These are phyloP conservation scores for Agrotis segetum DNA, from an alignment of 2,888 invertebrate species.

Conservation along the genomic window DNA sequence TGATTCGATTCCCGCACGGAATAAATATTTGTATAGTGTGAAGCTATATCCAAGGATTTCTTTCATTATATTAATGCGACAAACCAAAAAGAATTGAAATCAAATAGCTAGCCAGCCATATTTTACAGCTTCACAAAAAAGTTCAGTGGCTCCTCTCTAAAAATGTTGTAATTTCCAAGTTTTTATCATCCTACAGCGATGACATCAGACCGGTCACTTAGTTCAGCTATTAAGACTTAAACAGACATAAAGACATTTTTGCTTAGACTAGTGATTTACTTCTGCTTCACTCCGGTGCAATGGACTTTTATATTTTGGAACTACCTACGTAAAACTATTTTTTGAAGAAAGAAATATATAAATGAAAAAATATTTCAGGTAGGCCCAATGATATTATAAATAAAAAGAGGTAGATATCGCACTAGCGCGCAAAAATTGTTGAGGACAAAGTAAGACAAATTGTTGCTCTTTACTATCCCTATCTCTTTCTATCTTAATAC, in stretches of 20 bases:
- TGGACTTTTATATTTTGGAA: not conserved
- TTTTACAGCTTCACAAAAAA: conserved; percentile 13
- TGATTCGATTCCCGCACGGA: too few species aligned
- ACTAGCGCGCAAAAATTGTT: too few species aligned
- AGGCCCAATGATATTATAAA: too few species aligned
- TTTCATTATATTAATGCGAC: not conserved
- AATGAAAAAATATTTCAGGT: too few species aligned
- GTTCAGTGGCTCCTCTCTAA: too few species aligned
- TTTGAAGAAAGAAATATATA: too few species aligned
- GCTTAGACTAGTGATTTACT: not conserved
- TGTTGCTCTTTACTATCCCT: too few species aligned
- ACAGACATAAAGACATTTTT: conserved; percentile 10
- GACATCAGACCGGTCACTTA: conserved; percentile 30
- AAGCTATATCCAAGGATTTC: not conserved
- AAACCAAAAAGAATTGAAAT: not conserved
- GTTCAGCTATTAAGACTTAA: conserved; percentile 12
- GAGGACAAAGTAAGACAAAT: too few species aligned
- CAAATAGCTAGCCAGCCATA: not conserved
- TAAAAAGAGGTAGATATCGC: too few species aligned
- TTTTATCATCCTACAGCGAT: conserved; percentile 21
- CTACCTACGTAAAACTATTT: not conserved
- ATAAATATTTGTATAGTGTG: too few species aligned
- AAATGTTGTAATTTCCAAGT: conserved; percentile 9
- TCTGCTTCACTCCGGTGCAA: not conserved
- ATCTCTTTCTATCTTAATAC: too few species aligned